phyloP scores from a whole-genome alignment of 2,113 vertebrate genomes.

The Anguilla rostrata region DNA sequence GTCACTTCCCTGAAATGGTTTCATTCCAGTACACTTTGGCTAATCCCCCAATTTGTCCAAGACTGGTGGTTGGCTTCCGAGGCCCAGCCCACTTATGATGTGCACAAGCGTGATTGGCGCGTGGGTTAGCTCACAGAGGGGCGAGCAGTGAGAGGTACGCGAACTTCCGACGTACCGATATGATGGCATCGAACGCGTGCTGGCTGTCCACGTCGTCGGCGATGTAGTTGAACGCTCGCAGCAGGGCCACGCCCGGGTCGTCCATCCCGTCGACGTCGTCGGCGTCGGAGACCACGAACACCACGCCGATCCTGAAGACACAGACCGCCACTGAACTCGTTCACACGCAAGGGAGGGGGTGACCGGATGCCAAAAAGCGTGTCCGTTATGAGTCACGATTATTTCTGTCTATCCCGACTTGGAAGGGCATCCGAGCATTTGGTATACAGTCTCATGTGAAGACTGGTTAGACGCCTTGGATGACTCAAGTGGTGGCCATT shows the following conservation, averaged over 20 bases:
- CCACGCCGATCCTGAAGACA: slow-evolving; percentile 77
- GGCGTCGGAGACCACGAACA: slow-evolving; percentile 88
- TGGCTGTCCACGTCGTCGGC: slow-evolving; percentile 84
- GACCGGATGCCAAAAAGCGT: too few species aligned
- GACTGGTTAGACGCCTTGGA: neutral
- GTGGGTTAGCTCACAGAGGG: neutral
- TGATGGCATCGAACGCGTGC: slow-evolving; percentile 85
- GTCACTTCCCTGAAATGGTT: too few species aligned
- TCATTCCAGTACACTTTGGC: too few species aligned
- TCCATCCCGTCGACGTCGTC: slow-evolving; percentile 88
- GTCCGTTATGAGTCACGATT: too few species aligned
- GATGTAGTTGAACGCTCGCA: slow-evolving; percentile 91
- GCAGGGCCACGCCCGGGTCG: slow-evolving; percentile 87
- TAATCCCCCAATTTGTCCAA: neutral
- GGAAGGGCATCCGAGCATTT: neutral
- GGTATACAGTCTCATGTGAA: neutral
- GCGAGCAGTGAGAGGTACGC: too few species aligned
- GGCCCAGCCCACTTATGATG: too few species aligned
- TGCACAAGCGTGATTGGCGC: neutral
- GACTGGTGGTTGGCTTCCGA: too few species aligned
- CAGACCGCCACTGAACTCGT: neutral
- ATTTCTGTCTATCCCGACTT: too few species aligned
- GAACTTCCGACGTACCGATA: slow-evolving; percentile 74
- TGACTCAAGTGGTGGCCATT: neutral
- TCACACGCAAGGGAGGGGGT: too few species aligned